These are phyloP conservation scores for Grammomys dolichurus DNA, from an alignment of 2,113 vertebrate genomes.

Conservation along the genomic window DNA sequence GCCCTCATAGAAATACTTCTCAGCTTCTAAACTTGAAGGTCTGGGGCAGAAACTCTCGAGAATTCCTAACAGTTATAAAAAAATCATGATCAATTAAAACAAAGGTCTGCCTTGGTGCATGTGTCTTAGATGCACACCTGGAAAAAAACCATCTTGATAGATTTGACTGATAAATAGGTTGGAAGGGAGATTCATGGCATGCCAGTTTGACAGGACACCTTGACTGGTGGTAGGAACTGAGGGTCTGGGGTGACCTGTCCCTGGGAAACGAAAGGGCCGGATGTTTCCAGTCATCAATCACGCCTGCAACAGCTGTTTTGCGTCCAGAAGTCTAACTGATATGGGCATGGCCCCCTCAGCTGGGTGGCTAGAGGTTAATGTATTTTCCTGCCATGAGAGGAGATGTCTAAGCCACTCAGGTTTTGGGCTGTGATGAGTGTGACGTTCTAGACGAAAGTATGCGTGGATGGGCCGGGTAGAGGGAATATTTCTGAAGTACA, in stretches of 20 bases:
- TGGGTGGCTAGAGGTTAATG: conserved; percentile 15
- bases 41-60: conserved; percentile 41
- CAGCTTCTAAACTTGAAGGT: conserved; percentile 54
- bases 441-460: conserved; percentile 18
- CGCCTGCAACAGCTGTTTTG: conserved; percentile 52
- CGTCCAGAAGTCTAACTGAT: conserved; percentile 2
- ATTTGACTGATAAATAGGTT: background rate
- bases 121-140: conserved; percentile 20
- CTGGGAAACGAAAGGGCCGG: background rate
- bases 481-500: conserved; percentile 36
- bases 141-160: conserved; percentile 47
- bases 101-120: background rate
- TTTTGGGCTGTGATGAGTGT: conserved; percentile 37
- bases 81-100: conserved; percentile 12
- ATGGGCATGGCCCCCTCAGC: background rate
- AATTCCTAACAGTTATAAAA: conserved; percentile 47
- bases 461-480: background rate
- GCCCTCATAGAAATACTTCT: background rate
- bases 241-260: conserved; percentile 51
- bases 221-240: background rate
- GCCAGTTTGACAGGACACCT: background rate
- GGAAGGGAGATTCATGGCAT: background rate
- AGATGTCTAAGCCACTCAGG: background rate
- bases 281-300: conserved; percentile 58
- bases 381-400: conserved; percentile 1